Base-by-base conservation (phyloP, 2,113 vertebrate species). In the Pterophyllum scalare region DNA sequence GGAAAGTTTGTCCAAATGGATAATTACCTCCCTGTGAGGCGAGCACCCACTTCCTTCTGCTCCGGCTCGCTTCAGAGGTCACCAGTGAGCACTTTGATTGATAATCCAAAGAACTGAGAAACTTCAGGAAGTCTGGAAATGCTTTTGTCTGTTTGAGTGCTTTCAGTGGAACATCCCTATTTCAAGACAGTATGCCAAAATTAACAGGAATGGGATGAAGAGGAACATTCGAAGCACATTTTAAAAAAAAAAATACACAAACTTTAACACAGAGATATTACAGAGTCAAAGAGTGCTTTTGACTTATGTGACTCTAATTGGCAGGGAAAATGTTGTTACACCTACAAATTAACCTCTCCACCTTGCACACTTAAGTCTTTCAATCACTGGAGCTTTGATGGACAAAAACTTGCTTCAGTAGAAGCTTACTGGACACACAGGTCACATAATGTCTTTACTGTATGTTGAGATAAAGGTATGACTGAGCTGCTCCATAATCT, bases 111-210 rank as follows among this genome's bases (percentile, higher is more conserved):
- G 79, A 92, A 86, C 22, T 52, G 78, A 79, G 77, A 77, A 74
- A 87, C 93, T 89, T 83, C 22, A 76, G 70, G 72, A 91, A 87
- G 79, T 78, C 83, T 90, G 85, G 82, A 86, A 85, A 89, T 87
- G 38, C 65, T 46, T 58, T 89, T 20, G 59, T 60, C 46, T 60
- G 43, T 61, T 43, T 64, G 5, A 35, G 8, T 24, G 26, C 79
- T 59, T 60, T 60, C 7, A 79, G 54, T 33, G 22, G n/a, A 86
- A 78, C 17, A 46, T 20, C n/a, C 3, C 22, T 3, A 52, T 26
- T 83, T 26, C 15, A 64, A 70, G 26, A 80, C 35, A 81, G 65
- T 74, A 58, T 49, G 19, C 10, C 35, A 70, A 70, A 46, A 52
- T 12, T 6, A 52, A 20, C 2, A 70, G 17, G 0, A 14, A 43